Evolutionary conservation across 2,797 vertebrate genomes (phyloP).

Genomic region (Leuciscus waleckii): DNA sequence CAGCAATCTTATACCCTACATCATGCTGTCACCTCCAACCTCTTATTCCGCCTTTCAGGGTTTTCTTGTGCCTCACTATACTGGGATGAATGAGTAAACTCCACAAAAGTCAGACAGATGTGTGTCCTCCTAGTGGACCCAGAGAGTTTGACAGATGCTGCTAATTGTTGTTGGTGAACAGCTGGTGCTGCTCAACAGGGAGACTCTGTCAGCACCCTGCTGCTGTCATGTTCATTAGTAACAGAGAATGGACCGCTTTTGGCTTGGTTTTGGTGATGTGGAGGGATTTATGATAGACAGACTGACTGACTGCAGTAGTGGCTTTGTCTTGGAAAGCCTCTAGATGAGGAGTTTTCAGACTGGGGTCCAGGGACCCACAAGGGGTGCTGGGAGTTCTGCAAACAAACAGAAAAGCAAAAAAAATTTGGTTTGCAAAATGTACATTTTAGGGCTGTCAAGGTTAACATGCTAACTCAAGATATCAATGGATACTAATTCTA

Average conservation of each 20-base stretch:
- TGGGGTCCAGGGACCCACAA: background rate
- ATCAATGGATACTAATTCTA: background rate
- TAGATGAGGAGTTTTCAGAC: background rate
- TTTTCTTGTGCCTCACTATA: conserved; percentile 10
- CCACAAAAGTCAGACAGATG: conserved; percentile 62
- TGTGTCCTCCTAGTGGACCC: conserved; percentile 57
- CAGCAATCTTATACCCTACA: background rate
- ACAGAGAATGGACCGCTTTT: conserved; percentile 18
- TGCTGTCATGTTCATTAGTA: conserved; percentile 59
- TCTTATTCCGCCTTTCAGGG: background rate
- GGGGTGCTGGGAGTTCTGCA: background rate
- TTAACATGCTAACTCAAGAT: background rate
- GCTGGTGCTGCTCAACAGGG: conserved; percentile 49
- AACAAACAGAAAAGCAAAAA: background rate
- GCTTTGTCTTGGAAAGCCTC: conserved; percentile 12
- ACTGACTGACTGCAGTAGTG: background rate
- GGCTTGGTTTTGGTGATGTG: conserved; percentile 39
- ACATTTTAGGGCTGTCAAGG: background rate
- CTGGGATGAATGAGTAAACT: conserved; percentile 37
- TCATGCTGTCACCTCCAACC: conserved; percentile 41
- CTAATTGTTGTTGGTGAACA: conserved; percentile 67
- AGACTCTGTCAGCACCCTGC: conserved; percentile 52
- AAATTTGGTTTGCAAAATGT: background rate
- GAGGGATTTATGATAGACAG: conserved; percentile 34
- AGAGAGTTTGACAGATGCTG: conserved; percentile 64